Evolutionary conservation across 2,113 vertebrate genomes (phyloP), one percentile per base, ranked within the genome.

Genomic region (Panthera tigris): DNA sequence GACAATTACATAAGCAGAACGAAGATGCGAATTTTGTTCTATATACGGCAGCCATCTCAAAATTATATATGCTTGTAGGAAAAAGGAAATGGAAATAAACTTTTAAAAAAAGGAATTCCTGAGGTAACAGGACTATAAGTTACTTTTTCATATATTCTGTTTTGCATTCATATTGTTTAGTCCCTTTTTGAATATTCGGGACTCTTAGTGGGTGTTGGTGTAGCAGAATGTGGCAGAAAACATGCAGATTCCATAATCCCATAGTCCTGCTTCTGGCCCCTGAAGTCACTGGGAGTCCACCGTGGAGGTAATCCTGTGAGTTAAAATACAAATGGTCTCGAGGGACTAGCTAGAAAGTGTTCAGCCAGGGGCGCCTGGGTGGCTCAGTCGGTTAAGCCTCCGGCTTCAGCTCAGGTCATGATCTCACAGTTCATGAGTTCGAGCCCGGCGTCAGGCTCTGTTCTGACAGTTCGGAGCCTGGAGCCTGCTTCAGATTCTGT

Each of bases 241-340:
- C 19, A 39, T 1, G 3, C 63, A 69, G 5, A 25, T 25, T 25
- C 31, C 52, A 5, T 52, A 3, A 63, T 14, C 33, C 33, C 80
- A 57, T 1, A 4, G 18, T 11, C 25, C 5, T 6, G 0, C 29
- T 66, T 48, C 29, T 29, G 23, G 21, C 45, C 18, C 7, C 16
- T 11, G 4, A 19, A 23, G 23, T 55, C 85, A 19, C 19, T 7
- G n/a, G 3, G 5, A 14, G 18, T 18, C 50, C 66, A 55, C 9
- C 7, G 4, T 2, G 52, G 23, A 97, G 45, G 50, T 5, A 4
- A 4, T 31, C 13, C 21, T 36, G 31, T 8, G 66, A 8, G 9
- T 19, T 33, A 57, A 29, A 25, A 13, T 76, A 3, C 36, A 48
- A 1, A 29, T 3, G 33, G 52, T 41, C 73, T 79, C 65, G 39